phyloP scores from a whole-genome alignment of 2,888 invertebrate genomes.

The Teinopalpus imperialis region DNA sequence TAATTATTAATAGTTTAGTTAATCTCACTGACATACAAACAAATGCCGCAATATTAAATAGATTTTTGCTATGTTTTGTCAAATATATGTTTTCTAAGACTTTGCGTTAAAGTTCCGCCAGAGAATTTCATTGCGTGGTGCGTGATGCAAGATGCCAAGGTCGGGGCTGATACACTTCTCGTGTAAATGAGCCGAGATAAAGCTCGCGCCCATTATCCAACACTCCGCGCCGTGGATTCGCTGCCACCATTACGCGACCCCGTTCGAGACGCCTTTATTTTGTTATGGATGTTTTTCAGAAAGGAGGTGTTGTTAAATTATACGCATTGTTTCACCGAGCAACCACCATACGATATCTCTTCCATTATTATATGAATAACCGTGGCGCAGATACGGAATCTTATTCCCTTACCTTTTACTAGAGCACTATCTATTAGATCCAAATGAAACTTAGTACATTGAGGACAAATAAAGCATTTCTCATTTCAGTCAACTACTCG shows the following conservation, averaged over 20 bases:
- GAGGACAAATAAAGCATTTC: constrained; percentile 23
- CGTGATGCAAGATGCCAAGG: constrained; percentile 70
- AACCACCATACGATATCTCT: constrained; percentile 52
- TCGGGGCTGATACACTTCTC: constrained; percentile 67
- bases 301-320: constrained; percentile 70
- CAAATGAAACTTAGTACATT: constrained; percentile 14
- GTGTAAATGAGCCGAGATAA: constrained; percentile 77
- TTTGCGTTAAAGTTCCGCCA: too few species aligned
- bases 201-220: constrained; percentile 71
- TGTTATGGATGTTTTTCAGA: constrained; percentile 70
- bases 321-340: constrained; percentile 70
- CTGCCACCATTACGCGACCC: constrained; percentile 60
- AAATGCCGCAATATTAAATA: too few species aligned
- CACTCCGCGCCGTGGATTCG: constrained; percentile 57
- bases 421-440: constrained; percentile 11
- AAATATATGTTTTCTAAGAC: too few species aligned
- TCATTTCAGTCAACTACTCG: constrained; percentile 22
- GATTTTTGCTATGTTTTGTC: too few species aligned
- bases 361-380: constrained; percentile 34
- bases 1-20: too few species aligned
- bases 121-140: constrained; percentile 52
- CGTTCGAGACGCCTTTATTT: constrained; percentile 65
- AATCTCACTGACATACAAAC: too few species aligned
- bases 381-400: constrained; percentile 34
- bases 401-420: constrained; percentile 27